phyloP scores from a whole-genome alignment of 2,113 vertebrate species.

The Monopterus albus region DNA sequence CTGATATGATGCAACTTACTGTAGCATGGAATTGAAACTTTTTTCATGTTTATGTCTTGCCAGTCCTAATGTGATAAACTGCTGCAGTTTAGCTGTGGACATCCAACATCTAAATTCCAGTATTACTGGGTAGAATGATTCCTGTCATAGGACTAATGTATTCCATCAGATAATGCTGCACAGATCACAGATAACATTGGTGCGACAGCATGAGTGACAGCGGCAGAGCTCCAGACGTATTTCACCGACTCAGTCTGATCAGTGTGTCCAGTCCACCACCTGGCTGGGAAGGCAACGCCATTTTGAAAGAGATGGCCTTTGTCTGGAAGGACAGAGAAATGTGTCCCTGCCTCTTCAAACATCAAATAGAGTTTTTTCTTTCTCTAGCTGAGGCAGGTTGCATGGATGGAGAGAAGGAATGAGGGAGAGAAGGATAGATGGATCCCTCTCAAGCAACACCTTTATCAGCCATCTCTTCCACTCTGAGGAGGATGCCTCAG shows the following conservation, averaged over 20 bases:
- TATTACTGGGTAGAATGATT: background rate
- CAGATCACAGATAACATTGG: background rate
- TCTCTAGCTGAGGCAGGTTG: conserved; percentile 17
- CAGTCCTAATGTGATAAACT: background rate
- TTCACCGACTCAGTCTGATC: conserved; percentile 28
- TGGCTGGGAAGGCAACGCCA: conserved; percentile 29
- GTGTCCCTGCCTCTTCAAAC: conserved; percentile 28
- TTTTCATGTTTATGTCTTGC: too few relatives aligned
- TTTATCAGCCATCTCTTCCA: conserved; percentile 56
- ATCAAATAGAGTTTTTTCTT: conserved; percentile 38
- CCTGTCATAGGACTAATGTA: background rate
- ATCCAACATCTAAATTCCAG: background rate
- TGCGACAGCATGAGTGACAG: background rate
- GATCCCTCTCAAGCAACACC: conserved; percentile 49
- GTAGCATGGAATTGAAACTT: too few relatives aligned
- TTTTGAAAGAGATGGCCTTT: conserved; percentile 46
- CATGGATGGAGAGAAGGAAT: conserved; percentile 8
- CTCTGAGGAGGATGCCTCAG: conserved; percentile 40
- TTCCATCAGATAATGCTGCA: background rate
- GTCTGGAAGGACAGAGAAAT: conserved; percentile 23
- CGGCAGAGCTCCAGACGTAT: conserved; percentile 11
- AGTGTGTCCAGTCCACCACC: conserved; percentile 21
- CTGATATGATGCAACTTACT: too few relatives aligned
- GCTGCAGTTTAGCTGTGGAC: background rate
- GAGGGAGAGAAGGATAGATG: conserved; percentile 8